Evolutionary conservation across 1,140 invertebrate genomes (phyloP), one percentile per base, ranked within the genome.

Genomic region (Anoplolepis gracilipes): DNA sequence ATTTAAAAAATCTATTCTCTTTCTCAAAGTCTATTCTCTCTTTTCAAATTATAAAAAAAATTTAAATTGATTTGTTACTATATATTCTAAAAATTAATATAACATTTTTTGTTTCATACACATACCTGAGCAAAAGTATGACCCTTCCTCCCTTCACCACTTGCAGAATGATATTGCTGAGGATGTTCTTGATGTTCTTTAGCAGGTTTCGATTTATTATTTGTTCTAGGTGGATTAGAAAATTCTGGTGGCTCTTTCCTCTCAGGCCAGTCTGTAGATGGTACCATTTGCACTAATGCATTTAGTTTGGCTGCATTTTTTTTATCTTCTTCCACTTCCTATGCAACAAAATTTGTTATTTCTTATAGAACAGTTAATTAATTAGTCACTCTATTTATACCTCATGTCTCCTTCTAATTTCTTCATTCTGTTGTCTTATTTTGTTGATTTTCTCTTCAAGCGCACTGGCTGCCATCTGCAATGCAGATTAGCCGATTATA

Each of bases 291-390:
- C 5, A 95, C 94, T 61, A 95, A 84, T 16, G 95, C 95, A 90
- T 95, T 95, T 46, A 92, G 65, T 89, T 95, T 93, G 8, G 94
- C 94, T 72, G 95, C 95, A 89, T 94, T 93, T 78, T 95, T 93
- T 67, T 95, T 95, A 90, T 95, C 95, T 28, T 94, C 95, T 89
- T 95, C 94, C 8, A 95, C 95, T 92, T 95, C 95, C 93, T 95
- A 42, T 1, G 8, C 55, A 11, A 81, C 25, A 11, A 16, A 85
- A n/a, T 55, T 1, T 3, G 33, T 70, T 73, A 46, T 25, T 55
- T 19, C 6, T 25, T 3, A 4, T 4, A 25, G 76, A 88, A 90
- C 10, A 82, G 62, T 87, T 72, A 39, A 25, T 6, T 4, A 57
- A 84, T 78, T n/a, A 53, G 53, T 64, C 6, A 73, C 39, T 79